These are phyloP conservation scores for Pentamera pediparva DNA, from an alignment of 53 echinoderm and acorn worm genomes.

Conservation along the genomic window DNA sequence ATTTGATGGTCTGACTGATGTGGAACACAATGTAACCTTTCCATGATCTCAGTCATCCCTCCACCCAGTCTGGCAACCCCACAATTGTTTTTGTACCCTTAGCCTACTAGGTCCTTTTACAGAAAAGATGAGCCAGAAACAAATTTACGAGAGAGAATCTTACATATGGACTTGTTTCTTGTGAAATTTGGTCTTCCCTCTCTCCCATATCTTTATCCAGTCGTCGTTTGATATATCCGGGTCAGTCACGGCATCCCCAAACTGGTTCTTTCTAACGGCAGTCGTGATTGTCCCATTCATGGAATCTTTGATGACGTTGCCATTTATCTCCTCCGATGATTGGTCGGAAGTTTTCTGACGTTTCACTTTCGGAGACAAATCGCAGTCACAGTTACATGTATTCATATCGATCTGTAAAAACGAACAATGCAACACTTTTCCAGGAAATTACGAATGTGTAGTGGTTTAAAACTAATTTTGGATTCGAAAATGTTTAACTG, in stretches of 20 bases:
- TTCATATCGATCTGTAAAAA: slow-evolving; percentile 1
- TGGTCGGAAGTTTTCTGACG: slow-evolving; percentile 11
- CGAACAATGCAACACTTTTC: too few species aligned
- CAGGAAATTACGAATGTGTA: too few species aligned
- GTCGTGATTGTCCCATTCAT: background rate
- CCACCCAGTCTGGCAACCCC: too few species aligned
- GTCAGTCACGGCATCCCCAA: slow-evolving; percentile 65
- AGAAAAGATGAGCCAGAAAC: too few species aligned
- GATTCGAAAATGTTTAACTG: too few species aligned
- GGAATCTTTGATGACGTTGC: background rate
- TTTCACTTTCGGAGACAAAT: background rate
- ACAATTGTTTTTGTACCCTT: too few species aligned
- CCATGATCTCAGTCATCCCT: too few species aligned
- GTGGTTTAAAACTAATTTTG: too few species aligned
- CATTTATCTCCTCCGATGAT: background rate
- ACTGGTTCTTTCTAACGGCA: slow-evolving; percentile 57
- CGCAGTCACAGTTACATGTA: background rate
- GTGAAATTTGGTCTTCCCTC: slow-evolving; percentile 82
- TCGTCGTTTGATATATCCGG: slow-evolving; percentile 59
- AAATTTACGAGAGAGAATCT: background rate
- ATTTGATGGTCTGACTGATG: background rate
- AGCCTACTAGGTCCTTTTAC: too few species aligned
- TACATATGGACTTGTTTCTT: slow-evolving; percentile 66
- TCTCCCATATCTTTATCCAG: slow-evolving; percentile 76
- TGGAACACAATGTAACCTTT: too few species aligned